Evolutionary conservation across 2,113 vertebrate genomes (phyloP), one percentile per base, ranked within the genome.

Genomic region (Strix aluco): DNA sequence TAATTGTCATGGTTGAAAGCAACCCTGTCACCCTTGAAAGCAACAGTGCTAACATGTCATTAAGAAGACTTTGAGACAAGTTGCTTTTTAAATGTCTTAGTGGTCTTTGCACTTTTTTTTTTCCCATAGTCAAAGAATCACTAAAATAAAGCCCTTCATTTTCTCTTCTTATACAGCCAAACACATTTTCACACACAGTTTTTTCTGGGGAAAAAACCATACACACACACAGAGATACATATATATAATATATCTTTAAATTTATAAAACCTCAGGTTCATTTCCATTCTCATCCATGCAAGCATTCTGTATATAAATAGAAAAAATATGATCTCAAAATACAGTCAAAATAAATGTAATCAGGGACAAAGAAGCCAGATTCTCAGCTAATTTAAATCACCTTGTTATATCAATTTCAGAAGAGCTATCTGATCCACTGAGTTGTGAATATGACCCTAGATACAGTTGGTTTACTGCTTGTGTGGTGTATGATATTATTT

Each of bases 181-280:
- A 5, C 5, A 75, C 14, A 49, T 49, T 46, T 81, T 44, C 5
- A n/a, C 6, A 1, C 8, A 29, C 6, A 63, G 5, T 23, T 15
- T 15, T 62, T 71, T 36, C 1, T 0, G 3, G 17, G 1, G 5
- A 16, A 14, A 17, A 67, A 46, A 25, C 11, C 2, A 58, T 4
- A 59, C 1, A 44, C 42, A 44, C 42, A 44, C 42, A 44, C 42
- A 57, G 1, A 66, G 34, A 67, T 16, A 42, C 2, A 61, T 36
- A 27, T 38, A 40, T 26, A 19, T 47, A 47, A 47, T 3, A 10
- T 25, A 3, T 14, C 5, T 34, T 15, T 21, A 15, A 27, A 74
- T n/a, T n/a, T 36, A 47, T 16, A 36, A 13, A 74, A 25, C 0
- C 11, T 42, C 22, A 55, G 21, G 7, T 55, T 49, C 10, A 78